phyloP scores from a whole-genome alignment of 35 echinoderm and acorn worm genomes.

The Anneissia japonica region DNA sequence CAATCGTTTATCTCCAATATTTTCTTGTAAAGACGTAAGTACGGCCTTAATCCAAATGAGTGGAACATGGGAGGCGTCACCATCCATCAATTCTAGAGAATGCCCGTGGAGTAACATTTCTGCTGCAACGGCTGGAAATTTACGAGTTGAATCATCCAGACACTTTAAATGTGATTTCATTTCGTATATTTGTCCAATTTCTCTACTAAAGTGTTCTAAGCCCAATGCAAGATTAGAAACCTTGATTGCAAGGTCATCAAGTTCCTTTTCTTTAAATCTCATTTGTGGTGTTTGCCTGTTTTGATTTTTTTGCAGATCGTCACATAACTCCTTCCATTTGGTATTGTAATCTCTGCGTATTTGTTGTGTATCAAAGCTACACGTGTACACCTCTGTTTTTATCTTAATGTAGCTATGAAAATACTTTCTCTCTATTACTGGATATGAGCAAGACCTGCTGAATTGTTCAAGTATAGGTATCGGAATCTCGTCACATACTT shows the following conservation, averaged over 20 bases:
- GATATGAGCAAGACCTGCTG: neutral
- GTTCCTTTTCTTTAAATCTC: too few species aligned
- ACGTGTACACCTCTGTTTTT: neutral
- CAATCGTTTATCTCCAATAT: neutral
- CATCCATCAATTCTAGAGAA: constrained; percentile 28
- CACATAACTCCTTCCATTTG: neutral
- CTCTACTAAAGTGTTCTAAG: neutral
- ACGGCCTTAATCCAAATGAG: neutral
- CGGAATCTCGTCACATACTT: neutral
- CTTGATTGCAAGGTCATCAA: neutral
- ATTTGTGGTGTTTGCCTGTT: neutral
- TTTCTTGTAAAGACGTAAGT: neutral
- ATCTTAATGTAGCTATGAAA: neutral
- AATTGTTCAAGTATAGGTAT: neutral
- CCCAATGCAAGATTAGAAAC: neutral
- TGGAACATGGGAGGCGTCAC: constrained; percentile 13
- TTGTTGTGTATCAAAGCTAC: neutral
- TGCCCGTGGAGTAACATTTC: constrained; percentile 13
- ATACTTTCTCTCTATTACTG: neutral
- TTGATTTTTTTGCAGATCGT: neutral
- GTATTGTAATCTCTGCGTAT: neutral
- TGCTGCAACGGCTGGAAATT: constrained; percentile 15
- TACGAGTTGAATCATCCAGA: too few species aligned
- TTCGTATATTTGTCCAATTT: constrained; percentile 4
- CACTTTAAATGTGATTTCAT: neutral